phyloP scores from a whole-genome alignment of 2,797 vertebrate species.

The Microctenopoma lineatum region DNA sequence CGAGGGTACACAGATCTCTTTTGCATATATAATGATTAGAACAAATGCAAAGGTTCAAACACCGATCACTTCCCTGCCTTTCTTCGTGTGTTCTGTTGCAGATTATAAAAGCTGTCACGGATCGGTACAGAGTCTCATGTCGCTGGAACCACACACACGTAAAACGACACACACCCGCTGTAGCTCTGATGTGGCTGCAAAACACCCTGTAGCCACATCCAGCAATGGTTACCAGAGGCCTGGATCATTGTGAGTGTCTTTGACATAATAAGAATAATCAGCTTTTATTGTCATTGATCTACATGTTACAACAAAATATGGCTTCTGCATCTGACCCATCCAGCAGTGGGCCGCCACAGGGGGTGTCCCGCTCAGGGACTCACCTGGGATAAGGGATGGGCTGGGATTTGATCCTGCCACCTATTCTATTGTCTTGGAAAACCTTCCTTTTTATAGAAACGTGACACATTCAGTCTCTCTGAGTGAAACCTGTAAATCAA shows the following conservation, averaged over 20 bases:
- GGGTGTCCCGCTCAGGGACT: too few relatives aligned
- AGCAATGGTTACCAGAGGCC: conserved; percentile 96
- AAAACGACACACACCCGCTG: conserved; percentile 68
- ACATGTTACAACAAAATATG: too few relatives aligned
- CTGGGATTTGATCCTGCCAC: too few relatives aligned
- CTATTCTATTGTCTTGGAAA: not conserved
- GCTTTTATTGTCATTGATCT: too few relatives aligned
- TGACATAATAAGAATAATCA: too few relatives aligned
- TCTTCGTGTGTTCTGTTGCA: conserved; percentile 55
- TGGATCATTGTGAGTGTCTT: conserved; percentile 89
- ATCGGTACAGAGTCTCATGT: conserved; percentile 93
- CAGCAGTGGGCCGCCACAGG: too few relatives aligned
- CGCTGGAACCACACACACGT: conserved; percentile 78
- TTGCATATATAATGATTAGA: not conserved
- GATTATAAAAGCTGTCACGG: conserved; percentile 94
- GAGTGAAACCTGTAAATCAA: not conserved
- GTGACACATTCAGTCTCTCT: not conserved
- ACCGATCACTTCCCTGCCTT: not conserved
- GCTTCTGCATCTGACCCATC: too few relatives aligned
- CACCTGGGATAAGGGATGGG: too few relatives aligned
- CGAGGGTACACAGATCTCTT: conserved; percentile 71
- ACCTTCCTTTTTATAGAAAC: not conserved
- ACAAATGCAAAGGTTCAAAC: not conserved
- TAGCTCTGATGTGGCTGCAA: conserved; percentile 84
- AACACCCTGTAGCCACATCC: conserved; percentile 83